phyloP scores from a whole-genome alignment of 2,113 vertebrate genomes.

The Notothenia coriiceps region DNA sequence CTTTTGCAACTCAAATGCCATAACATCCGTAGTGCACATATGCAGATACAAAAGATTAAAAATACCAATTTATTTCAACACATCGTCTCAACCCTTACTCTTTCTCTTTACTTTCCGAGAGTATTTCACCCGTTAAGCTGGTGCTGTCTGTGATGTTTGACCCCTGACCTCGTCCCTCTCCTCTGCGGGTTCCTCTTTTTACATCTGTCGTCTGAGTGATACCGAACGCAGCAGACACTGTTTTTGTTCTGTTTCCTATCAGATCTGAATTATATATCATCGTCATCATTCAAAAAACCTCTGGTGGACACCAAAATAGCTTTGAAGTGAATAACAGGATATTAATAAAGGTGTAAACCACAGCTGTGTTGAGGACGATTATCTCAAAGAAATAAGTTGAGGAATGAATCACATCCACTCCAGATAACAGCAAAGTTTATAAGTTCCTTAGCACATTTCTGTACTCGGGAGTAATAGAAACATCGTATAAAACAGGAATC shows the following conservation, averaged over 20 bases:
- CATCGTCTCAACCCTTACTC: no score
- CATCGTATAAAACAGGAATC: background rate
- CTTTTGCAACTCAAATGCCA: no score
- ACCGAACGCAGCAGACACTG: conserved; percentile 20
- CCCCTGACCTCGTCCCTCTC: background rate
- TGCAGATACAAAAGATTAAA: no score
- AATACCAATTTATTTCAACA: no score
- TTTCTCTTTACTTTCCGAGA: no score
- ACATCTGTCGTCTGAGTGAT: conserved; percentile 30
- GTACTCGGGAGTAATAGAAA: background rate
- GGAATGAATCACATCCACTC: conserved; percentile 12
- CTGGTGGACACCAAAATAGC: conserved; percentile 1
- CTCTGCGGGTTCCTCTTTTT: conserved; percentile 30
- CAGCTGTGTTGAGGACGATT: conserved; percentile 41
- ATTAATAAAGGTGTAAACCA: conserved; percentile 21
- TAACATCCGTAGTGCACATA: no score
- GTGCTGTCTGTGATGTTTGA: conserved; percentile 4
- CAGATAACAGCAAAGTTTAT: background rate
- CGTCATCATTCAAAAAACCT: conserved; percentile 31
- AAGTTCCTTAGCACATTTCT: conserved; percentile 21
- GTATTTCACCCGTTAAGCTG: background rate
- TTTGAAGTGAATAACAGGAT: conserved; percentile 36
- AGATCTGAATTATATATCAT: conserved; percentile 62
- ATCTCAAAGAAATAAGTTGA: conserved; percentile 7
- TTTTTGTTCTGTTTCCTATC: conserved; percentile 48